Evolutionary conservation across 2,888 invertebrate genomes (phyloP).

Genomic region (Leptopterna dolabrata): DNA sequence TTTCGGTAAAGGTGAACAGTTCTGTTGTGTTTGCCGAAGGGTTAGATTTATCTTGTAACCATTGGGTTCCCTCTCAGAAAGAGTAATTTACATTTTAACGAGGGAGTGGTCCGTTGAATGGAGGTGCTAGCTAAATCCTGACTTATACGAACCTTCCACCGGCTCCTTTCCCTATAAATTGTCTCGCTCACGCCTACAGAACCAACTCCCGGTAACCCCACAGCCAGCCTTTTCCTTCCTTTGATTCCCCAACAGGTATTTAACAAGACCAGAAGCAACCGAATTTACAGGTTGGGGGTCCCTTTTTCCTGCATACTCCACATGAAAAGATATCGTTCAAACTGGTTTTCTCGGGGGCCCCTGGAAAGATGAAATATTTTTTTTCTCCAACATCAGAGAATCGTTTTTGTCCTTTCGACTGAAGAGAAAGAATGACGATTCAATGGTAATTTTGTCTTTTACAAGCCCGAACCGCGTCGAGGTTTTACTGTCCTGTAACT

Average conservation of each 20-base stretch:
- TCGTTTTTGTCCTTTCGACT: conserved; percentile 10
- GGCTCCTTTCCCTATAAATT: conserved; percentile 43
- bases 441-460: conserved; percentile 37
- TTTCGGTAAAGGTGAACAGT: background rate
- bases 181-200: conserved; percentile 39
- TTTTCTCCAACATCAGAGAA: background rate
- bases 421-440: conserved; percentile 15
- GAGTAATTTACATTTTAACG: conserved; percentile 58
- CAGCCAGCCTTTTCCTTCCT: background rate
- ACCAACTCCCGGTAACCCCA: background rate
- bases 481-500: background rate
- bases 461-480: background rate
- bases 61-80: background rate
- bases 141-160: conserved; percentile 45
- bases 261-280: conserved; percentile 46
- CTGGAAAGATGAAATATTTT: conserved; percentile 14
- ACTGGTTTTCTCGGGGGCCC: background rate
- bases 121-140: conserved; percentile 56
- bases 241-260: conserved; percentile 39
- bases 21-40: background rate
- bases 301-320: conserved; percentile 12
- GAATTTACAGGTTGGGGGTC: conserved; percentile 31
- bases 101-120: conserved; percentile 46
- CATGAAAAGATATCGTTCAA: conserved; percentile 17
- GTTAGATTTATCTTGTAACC: background rate